phyloP scores from a whole-genome alignment of 2,888 invertebrate species.

The Coenonympha arcania region DNA sequence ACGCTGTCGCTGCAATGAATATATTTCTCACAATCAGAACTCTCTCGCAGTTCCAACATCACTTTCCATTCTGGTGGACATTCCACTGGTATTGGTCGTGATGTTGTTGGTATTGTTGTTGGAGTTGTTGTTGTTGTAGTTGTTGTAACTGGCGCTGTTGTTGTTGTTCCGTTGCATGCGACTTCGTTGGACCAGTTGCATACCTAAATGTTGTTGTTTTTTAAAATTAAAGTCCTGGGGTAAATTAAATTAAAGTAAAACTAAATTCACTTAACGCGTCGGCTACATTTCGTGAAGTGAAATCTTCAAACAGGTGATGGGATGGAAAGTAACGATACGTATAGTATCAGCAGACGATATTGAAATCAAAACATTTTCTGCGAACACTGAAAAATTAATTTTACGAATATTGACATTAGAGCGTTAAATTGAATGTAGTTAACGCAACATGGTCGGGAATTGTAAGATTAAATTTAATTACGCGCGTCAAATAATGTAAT shows the following conservation, averaged over 20 bases:
- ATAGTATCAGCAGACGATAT: too few relatives aligned
- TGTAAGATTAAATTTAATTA: too few relatives aligned
- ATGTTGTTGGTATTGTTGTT: constrained; percentile 15
- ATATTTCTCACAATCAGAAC: constrained; percentile 41
- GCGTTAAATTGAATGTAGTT: too few relatives aligned
- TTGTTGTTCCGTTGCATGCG: constrained; percentile 3
- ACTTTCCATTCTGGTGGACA: constrained; percentile 39
- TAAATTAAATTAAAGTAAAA: not conserved
- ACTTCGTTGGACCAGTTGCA: constrained; percentile 15
- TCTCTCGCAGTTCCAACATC: constrained; percentile 40
- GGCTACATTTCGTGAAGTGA: too few relatives aligned
- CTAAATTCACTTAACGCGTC: too few relatives aligned
- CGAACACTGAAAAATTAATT: too few relatives aligned
- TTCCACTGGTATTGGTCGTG: constrained; percentile 29
- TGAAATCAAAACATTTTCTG: too few relatives aligned
- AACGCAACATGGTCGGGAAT: too few relatives aligned
- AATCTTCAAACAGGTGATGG: too few relatives aligned
- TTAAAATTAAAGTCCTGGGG: not conserved
- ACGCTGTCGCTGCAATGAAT: constrained; percentile 43
- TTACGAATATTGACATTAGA: too few relatives aligned
- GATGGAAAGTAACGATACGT: too few relatives aligned
- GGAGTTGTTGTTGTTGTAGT: constrained; percentile 2
- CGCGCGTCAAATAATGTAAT: too few relatives aligned
- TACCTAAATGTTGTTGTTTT: constrained; percentile 7
- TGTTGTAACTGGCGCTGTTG: not conserved